phyloP scores from a whole-genome alignment of 23 tunicate species.

The Styela plicata region DNA sequence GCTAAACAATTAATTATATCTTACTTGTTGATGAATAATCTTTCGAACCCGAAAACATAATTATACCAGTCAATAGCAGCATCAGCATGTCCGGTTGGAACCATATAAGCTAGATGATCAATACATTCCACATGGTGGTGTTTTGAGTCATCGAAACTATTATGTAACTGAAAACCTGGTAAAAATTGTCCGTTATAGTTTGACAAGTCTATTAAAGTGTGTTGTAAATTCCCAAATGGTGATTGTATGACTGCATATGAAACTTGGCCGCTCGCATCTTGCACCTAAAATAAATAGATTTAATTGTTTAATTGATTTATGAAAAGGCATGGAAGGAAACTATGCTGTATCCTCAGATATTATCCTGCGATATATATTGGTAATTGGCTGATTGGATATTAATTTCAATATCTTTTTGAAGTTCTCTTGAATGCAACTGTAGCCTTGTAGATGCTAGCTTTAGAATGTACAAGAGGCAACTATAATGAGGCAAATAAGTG shows the following conservation, averaged over 20 bases:
- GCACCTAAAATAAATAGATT: background rate
- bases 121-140: constrained; percentile 25
- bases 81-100: constrained; percentile 40
- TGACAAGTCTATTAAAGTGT: constrained; percentile 73
- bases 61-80: constrained; percentile 52
- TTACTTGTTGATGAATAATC: constrained; percentile 57
- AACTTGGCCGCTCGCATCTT: constrained; percentile 54
- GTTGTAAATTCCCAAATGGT: constrained; percentile 86
- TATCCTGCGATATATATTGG: too few relatives aligned
- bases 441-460: too few relatives aligned
- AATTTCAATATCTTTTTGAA: too few relatives aligned
- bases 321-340: too few relatives aligned
- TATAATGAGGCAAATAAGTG: too few relatives aligned
- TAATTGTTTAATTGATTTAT: too few relatives aligned
- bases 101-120: constrained; percentile 78
- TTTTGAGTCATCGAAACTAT: background rate
- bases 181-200: constrained; percentile 62
- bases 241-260: constrained; percentile 65
- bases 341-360: too few relatives aligned
- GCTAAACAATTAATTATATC: too few relatives aligned
- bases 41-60: constrained; percentile 45
- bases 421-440: too few relatives aligned
- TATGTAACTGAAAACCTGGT: constrained; percentile 51
- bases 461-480: too few relatives aligned
- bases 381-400: too few relatives aligned